Conservation (phyloP, 2,113 vertebrate species). For the Lagopus leucura region DNA sequence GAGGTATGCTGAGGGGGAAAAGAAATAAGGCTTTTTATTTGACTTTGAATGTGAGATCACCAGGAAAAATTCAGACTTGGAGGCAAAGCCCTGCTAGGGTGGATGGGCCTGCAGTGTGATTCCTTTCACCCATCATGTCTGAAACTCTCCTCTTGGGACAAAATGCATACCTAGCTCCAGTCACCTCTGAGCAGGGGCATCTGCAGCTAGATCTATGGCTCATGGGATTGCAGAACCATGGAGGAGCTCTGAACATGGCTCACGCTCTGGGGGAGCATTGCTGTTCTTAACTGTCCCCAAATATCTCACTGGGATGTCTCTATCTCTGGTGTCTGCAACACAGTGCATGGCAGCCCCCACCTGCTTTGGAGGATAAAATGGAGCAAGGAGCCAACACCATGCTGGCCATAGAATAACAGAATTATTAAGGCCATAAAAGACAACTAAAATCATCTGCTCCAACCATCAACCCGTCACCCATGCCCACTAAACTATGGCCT, state of each 20-base stretch:
- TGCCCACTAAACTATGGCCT: no score
- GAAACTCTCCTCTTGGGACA: background rate
- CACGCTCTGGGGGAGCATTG: accelerated
- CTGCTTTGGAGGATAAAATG: background rate
- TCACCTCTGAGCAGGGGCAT: accelerated
- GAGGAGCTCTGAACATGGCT: background rate
- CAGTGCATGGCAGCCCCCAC: background rate
- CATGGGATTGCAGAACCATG: background rate
- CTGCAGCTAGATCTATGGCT: background rate
- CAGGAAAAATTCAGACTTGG: background rate
- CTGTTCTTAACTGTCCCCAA: background rate
- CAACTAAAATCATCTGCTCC: no score
- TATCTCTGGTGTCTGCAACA: background rate
- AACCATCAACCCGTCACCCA: no score
- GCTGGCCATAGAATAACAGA: background rate
- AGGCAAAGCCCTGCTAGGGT: background rate
- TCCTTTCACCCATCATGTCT: background rate
- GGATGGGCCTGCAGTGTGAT: background rate
- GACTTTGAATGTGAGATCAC: background rate
- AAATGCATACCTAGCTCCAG: background rate
- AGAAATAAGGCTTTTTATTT: background rate
- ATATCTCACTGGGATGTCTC: background rate
- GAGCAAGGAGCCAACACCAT: background rate
- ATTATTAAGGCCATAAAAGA: no score
- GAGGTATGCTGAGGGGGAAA: background rate